Base-by-base conservation (phyloP, 2,888 invertebrate genomes). In the Baccha elongata region DNA sequence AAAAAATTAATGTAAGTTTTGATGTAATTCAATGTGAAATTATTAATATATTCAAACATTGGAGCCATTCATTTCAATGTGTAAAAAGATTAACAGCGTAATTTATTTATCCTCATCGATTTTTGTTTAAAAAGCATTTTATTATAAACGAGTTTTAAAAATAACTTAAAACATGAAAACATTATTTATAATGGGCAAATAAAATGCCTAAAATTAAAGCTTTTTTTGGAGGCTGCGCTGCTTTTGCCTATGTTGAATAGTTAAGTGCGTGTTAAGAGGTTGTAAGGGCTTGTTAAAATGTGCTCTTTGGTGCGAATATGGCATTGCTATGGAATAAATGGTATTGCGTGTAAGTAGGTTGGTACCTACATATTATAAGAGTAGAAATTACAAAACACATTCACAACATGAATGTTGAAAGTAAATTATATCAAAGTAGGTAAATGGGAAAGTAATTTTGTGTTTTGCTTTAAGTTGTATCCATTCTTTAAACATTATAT, bases 241-340 rank as follows among this genome's bases (percentile, higher is more conserved):
- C 21, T n/a, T 52, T 11, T 10, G 15, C 17, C 32, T 11, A 17
- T 32, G 40, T 40, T 58, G 15, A 58, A 58, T 58, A 23, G n/a
- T 58, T 58, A 58, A 58, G 40, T 58, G 55, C 55, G 55, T 58
- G 55, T 58, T 40, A 58, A 40, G 40, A 58, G 37, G 40, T 40
- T 58, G 55, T 58, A 58, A 58, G 55, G 55, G 55, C 40, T 40
- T 58, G 55, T 58, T 40, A 23, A 58, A 58, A 40, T 58, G 55
- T 58, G 23, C 40, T 58, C 40, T 37, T 3, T 58, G 55, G 55
- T 58, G 55, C 40, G 55, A 58, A 58, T 58, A 23, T 58, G 40
- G 55, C 37, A 58, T 40, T 58, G 55, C 40, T 11, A 58, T 40
- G 40, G 55, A 58, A 15, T 58, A 13, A 58, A 40, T 23, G 40